Evolutionary conservation across 1,140 invertebrate species (phyloP).

Genomic region (Drosophila pruinosa): DNA sequence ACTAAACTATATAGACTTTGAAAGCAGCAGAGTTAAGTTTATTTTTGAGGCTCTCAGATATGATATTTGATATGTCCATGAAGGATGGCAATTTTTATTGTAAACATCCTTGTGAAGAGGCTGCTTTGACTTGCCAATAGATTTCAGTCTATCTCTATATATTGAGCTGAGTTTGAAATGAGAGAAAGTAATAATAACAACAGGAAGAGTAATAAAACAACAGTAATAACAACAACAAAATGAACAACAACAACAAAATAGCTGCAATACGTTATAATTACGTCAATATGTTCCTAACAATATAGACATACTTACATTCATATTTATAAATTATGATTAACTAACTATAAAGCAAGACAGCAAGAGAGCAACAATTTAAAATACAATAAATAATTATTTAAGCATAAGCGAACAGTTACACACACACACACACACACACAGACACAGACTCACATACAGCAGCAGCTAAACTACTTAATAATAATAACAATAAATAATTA

Average conservation of each 20-base stretch:
- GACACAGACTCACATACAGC: slow-evolving; percentile 5
- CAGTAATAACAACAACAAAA: slow-evolving; percentile 41
- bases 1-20: slow-evolving; percentile 6
- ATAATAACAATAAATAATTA: not conserved
- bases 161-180: slow-evolving; percentile 1
- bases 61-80: not conserved
- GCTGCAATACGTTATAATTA: slow-evolving; percentile 83
- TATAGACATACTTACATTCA: slow-evolving; percentile 78
- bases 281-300: slow-evolving; percentile 83
- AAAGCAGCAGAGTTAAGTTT: not conserved
- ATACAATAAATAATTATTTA: slow-evolving; percentile 17
- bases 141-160: slow-evolving; percentile 1
- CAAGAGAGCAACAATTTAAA: slow-evolving; percentile 40
- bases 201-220: slow-evolving; percentile 10
- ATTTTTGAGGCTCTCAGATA: slow-evolving; percentile 5
- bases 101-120: slow-evolving; percentile 9
- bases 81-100: not conserved
- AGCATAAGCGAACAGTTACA: slow-evolving; percentile 10
- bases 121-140: slow-evolving; percentile 32
- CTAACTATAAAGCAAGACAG: slow-evolving; percentile 58
- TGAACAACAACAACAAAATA: slow-evolving; percentile 67
- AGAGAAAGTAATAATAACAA: slow-evolving; percentile 22
- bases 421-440: slow-evolving; percentile 12
- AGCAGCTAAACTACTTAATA: not conserved
- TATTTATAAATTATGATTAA: slow-evolving; percentile 57